Base-by-base conservation (phyloP, 2,113 vertebrate genomes). In the Notarius lentiginosus region DNA sequence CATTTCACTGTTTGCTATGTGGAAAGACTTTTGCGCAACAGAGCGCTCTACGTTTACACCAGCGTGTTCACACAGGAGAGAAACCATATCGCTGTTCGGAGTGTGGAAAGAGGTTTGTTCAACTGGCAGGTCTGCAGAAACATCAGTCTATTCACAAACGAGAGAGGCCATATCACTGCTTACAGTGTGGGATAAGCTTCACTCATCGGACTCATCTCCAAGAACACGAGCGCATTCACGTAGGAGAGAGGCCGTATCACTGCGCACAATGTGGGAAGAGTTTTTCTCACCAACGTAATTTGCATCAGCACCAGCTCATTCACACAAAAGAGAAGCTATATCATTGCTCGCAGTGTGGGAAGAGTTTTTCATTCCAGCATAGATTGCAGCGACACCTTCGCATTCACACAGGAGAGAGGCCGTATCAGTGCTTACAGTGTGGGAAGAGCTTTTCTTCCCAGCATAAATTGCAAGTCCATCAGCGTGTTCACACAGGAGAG, bases 131-230 rank as follows among this genome's bases (percentile, higher is more conserved):
- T 24, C 24, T 81, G 56, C 79, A 81, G 79, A 81, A 81, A 47
- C 79, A 81, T 11, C 79, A 81, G 1, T 81, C 79, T 12, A 81
- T 81, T 61, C 79, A 81, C 79, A 81, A 81, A 81, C 20, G 79
- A 41, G 79, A 81, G 79, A 41, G 79, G 56, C 79, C 79, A 24
- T 81, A 41, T 61, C 79, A 61, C 79, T 81, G 79, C 79, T 47
- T 81, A 47, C 79, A 81, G 79, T 81, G 79, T 1, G 79, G 79
- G 20, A 81, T 81, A 47, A 81, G 56, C 8, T 81, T 81, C 20
- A 81, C 79, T 61, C 79, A 81, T 61, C 79, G 79, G 18, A 81
- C 79, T 61, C 79, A 81, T 81, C 79, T 81, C 34, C 79, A 81
- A 81, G 79, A 81, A 61, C 79, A 81, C 2, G 79, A 81, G 79